phyloP scores from a whole-genome alignment of 2,113 vertebrate species.

The Rynchops niger region DNA sequence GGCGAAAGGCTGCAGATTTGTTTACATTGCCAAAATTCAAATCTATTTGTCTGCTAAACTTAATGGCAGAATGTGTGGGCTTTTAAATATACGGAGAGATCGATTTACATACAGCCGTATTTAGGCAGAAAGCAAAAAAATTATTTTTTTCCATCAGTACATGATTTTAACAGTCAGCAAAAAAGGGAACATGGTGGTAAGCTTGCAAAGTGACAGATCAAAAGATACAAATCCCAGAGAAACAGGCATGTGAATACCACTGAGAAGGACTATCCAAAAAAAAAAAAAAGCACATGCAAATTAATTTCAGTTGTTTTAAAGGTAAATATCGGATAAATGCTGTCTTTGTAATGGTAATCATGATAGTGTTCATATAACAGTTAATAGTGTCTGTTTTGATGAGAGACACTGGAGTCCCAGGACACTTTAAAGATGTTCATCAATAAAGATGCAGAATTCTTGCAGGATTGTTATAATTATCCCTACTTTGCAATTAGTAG shows the following conservation, averaged over 20 bases:
- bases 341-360: not conserved
- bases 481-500: not conserved
- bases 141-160: not conserved
- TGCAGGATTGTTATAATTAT: not conserved
- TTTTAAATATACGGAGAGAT: not conserved
- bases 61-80: not conserved
- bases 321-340: not conserved
- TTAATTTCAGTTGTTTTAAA: not conserved
- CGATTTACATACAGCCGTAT: not conserved
- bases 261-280: not conserved
- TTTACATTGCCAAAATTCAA: not conserved
- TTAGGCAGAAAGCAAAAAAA: not conserved
- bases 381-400: not conserved
- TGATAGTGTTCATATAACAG: not conserved
- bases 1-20: not conserved
- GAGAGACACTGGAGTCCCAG: not conserved
- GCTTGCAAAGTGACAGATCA: not conserved
- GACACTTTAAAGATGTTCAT: not conserved
- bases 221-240: not conserved
- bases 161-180: not conserved
- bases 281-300: not conserved
- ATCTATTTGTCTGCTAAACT: slow-evolving; percentile 3
- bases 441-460: not conserved
- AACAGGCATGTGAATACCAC: not conserved
- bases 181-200: not conserved